These are phyloP conservation scores for Beaufortia kweichowensis DNA, from an alignment of 2,113 vertebrate species.

Conservation along the genomic window DNA sequence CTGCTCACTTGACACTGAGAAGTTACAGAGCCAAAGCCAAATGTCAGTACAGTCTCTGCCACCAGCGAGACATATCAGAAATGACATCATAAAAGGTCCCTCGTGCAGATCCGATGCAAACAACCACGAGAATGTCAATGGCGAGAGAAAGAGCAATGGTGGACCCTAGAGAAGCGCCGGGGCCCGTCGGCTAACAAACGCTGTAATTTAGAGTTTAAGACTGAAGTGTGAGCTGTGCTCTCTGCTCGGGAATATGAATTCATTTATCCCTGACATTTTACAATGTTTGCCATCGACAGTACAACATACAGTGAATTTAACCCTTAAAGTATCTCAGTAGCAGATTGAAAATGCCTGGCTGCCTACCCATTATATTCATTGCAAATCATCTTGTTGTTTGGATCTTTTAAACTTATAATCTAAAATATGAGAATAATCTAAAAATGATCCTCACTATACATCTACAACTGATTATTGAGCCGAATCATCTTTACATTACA, in stretches of 20 bases:
- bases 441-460: too few species aligned
- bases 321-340: too few species aligned
- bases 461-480: too few species aligned
- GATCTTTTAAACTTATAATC: too few species aligned
- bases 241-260: background rate
- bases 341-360: too few species aligned
- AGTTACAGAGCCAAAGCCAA: conserved; percentile 51
- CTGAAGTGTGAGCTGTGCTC: background rate
- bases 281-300: background rate
- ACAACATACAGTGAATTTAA: background rate
- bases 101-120: conserved; percentile 38
- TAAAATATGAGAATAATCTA: too few species aligned
- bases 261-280: background rate
- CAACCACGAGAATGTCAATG: conserved; percentile 26
- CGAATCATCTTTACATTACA: too few species aligned
- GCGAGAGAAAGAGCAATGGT: conserved; percentile 5
- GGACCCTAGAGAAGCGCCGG: conserved; percentile 6
- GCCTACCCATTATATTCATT: too few species aligned
- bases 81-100: conserved; percentile 48
- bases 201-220: conserved; percentile 14
- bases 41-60: conserved; percentile 40
- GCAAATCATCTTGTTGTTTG: too few species aligned
- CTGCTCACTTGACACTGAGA: conserved; percentile 53
- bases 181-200: background rate
- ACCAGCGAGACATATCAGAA: conserved; percentile 26